Evolutionary conservation across 2,888 invertebrate genomes (phyloP).

Genomic region (Dryobotodes eremita): DNA sequence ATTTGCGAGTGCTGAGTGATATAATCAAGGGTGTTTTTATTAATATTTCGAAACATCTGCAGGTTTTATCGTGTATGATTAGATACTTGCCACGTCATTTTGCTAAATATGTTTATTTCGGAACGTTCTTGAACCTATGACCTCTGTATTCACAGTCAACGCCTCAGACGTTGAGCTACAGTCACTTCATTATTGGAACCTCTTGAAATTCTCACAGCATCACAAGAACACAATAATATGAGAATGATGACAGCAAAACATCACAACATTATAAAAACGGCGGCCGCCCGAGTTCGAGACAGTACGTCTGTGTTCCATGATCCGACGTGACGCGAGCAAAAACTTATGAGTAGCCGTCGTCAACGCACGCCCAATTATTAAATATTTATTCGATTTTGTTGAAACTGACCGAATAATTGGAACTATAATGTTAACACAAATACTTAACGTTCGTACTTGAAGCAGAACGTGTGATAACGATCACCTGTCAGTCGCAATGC

Average conservation of each 20-base stretch:
- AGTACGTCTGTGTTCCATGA: conserved; percentile 35
- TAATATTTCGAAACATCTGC: neutral
- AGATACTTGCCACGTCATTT: no score
- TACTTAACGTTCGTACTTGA: conserved; percentile 6
- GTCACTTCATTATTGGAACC: conserved; percentile 28
- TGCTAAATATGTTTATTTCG: neutral
- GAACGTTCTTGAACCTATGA: neutral
- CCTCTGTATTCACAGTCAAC: neutral
- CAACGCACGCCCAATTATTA: conserved; percentile 50
- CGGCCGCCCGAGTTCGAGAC: neutral
- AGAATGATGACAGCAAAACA: conserved; percentile 60
- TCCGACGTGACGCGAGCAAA: conserved; percentile 28
- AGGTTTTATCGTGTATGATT: no score
- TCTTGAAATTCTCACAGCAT: conserved; percentile 37
- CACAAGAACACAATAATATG: conserved; percentile 41
- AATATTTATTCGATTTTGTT: conserved; percentile 55
- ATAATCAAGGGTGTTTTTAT: neutral
- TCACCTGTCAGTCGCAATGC: conserved; percentile 35
- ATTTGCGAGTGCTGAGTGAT: neutral
- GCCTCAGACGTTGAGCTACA: neutral
- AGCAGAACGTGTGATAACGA: conserved; percentile 36
- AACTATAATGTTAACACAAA: conserved; percentile 43
- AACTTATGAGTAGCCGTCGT: conserved; percentile 29
- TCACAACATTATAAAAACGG: conserved; percentile 48
- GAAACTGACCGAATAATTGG: conserved; percentile 55